phyloP scores from a whole-genome alignment of 2,888 invertebrate genomes.

The Drosophila algonquin region DNA sequence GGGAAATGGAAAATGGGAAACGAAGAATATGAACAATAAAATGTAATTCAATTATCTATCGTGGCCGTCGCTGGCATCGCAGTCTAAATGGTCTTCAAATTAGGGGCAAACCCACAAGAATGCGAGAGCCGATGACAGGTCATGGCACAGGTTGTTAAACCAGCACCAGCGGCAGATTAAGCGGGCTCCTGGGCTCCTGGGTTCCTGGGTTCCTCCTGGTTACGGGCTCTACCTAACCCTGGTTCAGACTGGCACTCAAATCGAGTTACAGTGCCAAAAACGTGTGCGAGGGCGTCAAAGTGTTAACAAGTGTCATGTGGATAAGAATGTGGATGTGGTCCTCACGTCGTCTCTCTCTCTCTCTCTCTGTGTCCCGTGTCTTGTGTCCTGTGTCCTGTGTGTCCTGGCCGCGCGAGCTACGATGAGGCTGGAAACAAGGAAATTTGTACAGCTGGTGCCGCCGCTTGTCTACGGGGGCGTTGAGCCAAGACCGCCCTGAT shows the following conservation, averaged over 20 bases:
- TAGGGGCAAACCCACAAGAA: constrained; percentile 74
- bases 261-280: constrained; percentile 69
- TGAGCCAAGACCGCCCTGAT: constrained; percentile 15
- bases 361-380: neutral
- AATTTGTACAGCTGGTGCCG: constrained; percentile 14
- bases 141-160: constrained; percentile 45
- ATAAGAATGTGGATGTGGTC: constrained; percentile 9
- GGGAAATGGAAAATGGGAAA: constrained; percentile 44
- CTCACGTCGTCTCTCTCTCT: no score
- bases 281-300: constrained; percentile 71
- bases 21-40: constrained; percentile 62
- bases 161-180: constrained; percentile 49
- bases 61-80: constrained; percentile 34
- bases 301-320: constrained; percentile 81
- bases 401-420: constrained; percentile 2
- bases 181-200: constrained; percentile 48
- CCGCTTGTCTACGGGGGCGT: constrained; percentile 12
- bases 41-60: constrained; percentile 76
- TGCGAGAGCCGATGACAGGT: constrained; percentile 64
- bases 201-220: neutral
- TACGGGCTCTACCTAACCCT: neutral
- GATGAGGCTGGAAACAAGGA: constrained; percentile 7
- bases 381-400: neutral
- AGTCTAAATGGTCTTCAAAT: constrained; percentile 71
- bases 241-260: constrained; percentile 52